A percentile compares a stretch with the other conserved stretches of the same genome.
phyloP scores from a whole-genome alignment of 2,797 vertebrate species.

The Thaleichthys pacificus region DNA sequence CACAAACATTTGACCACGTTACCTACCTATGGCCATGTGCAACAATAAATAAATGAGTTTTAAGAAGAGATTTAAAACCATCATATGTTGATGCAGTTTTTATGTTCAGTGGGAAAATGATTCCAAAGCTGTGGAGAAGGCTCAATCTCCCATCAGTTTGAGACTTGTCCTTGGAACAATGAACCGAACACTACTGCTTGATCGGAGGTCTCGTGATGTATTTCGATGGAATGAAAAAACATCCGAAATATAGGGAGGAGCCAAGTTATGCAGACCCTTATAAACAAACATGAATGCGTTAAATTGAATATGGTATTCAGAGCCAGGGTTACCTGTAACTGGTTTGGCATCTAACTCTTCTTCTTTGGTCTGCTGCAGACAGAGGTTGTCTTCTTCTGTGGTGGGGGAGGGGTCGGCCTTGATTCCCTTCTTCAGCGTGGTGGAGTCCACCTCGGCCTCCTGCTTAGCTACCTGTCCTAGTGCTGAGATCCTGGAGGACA shows the following conservation, averaged over 20 bases:
- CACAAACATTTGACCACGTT: neutral
- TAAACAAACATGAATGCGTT: neutral
- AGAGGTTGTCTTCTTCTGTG: constrained; percentile 34
- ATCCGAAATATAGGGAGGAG: neutral
- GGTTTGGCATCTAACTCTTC: constrained; percentile 36
- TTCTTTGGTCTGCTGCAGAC: constrained; percentile 14
- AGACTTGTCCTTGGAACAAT: neutral
- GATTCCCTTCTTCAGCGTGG: constrained; percentile 38
- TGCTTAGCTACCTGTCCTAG: constrained; percentile 47
- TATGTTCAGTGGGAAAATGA: neutral
- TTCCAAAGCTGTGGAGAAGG: neutral
- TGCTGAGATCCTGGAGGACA: constrained; percentile 43
- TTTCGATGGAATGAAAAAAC: too few species aligned
- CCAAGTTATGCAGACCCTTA: too few species aligned
- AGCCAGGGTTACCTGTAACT: neutral
- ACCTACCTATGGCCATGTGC: neutral
- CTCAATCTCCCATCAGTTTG: neutral
- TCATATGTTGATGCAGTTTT: too few species aligned
- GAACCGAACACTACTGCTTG: neutral
- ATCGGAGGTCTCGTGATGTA: neutral
- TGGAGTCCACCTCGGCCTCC: constrained; percentile 36
- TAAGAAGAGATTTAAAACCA: too few species aligned
- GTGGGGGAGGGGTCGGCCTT: constrained; percentile 44
- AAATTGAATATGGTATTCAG: neutral
- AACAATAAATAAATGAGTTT: neutral